Base-by-base conservation (phyloP, 2,113 vertebrate genomes). In the Chionodraco myersi region DNA sequence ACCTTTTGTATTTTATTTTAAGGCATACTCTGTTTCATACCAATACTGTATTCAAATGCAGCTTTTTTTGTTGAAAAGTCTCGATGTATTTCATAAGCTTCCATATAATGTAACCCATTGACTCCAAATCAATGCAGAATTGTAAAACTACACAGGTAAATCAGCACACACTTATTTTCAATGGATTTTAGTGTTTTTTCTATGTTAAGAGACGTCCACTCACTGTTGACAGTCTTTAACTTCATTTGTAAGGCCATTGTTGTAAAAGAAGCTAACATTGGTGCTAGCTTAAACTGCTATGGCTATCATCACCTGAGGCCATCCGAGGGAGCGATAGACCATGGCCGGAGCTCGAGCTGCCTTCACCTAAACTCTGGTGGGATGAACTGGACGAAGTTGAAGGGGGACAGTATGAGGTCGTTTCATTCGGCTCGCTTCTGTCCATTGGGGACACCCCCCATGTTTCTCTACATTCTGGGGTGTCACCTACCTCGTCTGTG, bases 401-500 rank as follows among this genome's bases (percentile, higher is more conserved):
- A 1, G 48, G 15, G 1, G 64, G 74, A n/a, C 18, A 70, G 21
- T 45, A 71, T 0, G 65, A 84, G 10, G 65, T 82, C 0, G 70
- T 65, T 58, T 74, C 69, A n/a, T 83, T 73, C 6, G n/a, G 54
- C 18, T 70, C 16, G 14, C 60, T 49, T 18, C 54, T 66, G 21
- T 45, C 77, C 18, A 14, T 36, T 5, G 77, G n/a, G 14, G 77
- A 74, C 45, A 44, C 10, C 2, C 53, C n/a, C 10, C 62, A 63
- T 7, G 44, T 75, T 3, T 64, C 79, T 15, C 71, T 86, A 41
- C 71, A 48, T 6, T 80, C 80, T 13, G 89, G 65, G 45, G 57
- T 65, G 34, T 80, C 79, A 2, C 70, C 80, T 36, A 92, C 64
- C 71, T 94, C 92, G 12, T 93, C 91, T 52, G 94, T 92, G 71